phyloP scores from a whole-genome alignment of 2,797 vertebrate species.

The Coracias cyanogaster region DNA sequence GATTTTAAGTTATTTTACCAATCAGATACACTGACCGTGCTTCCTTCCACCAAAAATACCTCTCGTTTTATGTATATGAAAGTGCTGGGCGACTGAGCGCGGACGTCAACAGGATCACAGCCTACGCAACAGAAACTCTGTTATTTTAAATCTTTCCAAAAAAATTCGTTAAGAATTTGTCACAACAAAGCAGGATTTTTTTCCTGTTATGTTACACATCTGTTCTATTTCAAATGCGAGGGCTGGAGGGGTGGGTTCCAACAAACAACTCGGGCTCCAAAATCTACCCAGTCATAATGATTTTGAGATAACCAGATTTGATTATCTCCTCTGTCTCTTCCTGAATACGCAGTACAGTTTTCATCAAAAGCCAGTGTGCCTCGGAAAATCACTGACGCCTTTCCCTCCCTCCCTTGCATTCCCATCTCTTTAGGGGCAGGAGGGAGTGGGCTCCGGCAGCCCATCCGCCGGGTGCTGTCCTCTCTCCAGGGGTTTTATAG shows the following conservation, averaged over 20 bases:
- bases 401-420: background rate
- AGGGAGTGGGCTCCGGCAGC: background rate
- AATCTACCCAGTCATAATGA: slow-evolving; percentile 40
- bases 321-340: slow-evolving; percentile 64
- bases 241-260: slow-evolving; percentile 44
- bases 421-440: background rate
- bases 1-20: slow-evolving; percentile 63
- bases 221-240: slow-evolving; percentile 16
- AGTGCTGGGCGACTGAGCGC: background rate
- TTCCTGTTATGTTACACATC: slow-evolving; percentile 53
- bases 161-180: slow-evolving; percentile 17
- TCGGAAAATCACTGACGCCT: slow-evolving; percentile 38
- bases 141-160: slow-evolving; percentile 42
- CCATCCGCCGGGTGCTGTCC: accelerated
- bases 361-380: slow-evolving; percentile 29
- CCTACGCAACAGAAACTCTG: slow-evolving; percentile 52
- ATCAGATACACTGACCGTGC: slow-evolving; percentile 32
- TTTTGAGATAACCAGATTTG: slow-evolving; percentile 68
- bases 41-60: slow-evolving; percentile 72
- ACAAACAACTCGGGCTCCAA: slow-evolving; percentile 62
- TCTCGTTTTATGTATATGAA: slow-evolving; percentile 43
- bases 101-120: slow-evolving; percentile 66
- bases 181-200: slow-evolving; percentile 28
- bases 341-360: background rate
- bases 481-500: background rate